Conservation (phyloP, 2,797 vertebrate genomes). For the Malacoraja senta region DNA sequence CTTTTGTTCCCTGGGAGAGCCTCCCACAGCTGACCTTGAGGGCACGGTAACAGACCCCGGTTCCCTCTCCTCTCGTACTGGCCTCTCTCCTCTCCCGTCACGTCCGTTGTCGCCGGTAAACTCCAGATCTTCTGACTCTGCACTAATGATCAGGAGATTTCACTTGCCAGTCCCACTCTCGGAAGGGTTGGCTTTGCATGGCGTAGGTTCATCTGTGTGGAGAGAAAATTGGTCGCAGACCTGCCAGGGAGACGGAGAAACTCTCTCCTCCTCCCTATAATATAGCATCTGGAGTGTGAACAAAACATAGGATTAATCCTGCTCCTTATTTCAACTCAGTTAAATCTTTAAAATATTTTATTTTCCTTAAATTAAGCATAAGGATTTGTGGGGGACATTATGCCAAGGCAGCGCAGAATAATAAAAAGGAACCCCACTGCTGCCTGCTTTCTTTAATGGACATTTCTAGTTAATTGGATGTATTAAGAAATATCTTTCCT, state of each 20-base stretch:
- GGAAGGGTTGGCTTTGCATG: neutral
- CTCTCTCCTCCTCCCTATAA: neutral
- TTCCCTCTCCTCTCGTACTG: too few species aligned
- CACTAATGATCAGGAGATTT: neutral
- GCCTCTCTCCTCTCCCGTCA: too few species aligned
- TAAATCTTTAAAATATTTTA: neutral
- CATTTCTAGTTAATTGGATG: conserved; percentile 4
- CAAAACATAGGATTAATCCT: neutral
- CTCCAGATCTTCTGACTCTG: neutral
- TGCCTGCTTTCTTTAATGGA: conserved; percentile 20
- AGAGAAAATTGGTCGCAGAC: neutral
- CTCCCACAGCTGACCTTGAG: too few species aligned
- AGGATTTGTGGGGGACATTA: neutral
- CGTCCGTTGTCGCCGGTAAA: neutral
- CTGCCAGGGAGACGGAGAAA: neutral
- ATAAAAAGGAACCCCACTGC: neutral
- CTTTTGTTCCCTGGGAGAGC: too few species aligned
- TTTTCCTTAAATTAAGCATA: neutral
- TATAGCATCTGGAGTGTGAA: neutral
- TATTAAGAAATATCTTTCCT: conserved; percentile 1
- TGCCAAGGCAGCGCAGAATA: neutral
- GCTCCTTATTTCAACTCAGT: neutral
- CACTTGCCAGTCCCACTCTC: neutral
- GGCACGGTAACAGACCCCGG: too few species aligned
- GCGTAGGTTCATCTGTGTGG: neutral